Base-by-base conservation (phyloP, 2,888 invertebrate species). In the Xanthorhoe designata region DNA sequence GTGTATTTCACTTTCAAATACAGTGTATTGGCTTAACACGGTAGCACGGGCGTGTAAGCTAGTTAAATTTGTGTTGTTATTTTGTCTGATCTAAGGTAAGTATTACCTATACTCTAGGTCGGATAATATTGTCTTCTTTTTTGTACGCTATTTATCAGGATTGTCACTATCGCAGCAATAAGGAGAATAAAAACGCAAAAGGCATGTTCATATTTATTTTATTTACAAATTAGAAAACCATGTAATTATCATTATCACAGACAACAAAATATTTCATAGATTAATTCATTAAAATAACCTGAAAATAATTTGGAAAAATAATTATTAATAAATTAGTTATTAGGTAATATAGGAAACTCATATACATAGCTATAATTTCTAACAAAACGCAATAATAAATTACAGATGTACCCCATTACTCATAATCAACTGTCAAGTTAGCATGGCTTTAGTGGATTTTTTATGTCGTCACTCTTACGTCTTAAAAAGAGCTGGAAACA, bases 161-260 rank as follows among this genome's bases (percentile, higher is more conserved):
- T 56, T 58, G 68, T 64, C 72, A 74, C 71, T 74, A 69, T 72
- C 72, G 66, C 73, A 81, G 80, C 75, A 73, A 52, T 2, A 78
- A 73, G 79, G 78, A 80, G 77, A 88, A 88, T 85, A 86, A 86
- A 88, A 85, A 75, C 77, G 75, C 65, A 68, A 76, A 76, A 74
- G 74, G 79, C 77, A 73, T 80, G 79, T 75, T 81, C 73, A 85
- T 42, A 83, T 80, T 57, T 79, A 55, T 60, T 80, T 79, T 78
- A 81, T 79, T 80, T 76, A 75, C 70, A 78, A 73, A 83, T 79
- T 81, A 78, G 82, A 77, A 71, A 75, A 68, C 77, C 73, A 77
- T 74, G 72, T 78, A 65, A 24, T n/a, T 24, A 24, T 24, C 24
- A 88, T 85, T 90, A 90, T 90, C 90, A 90, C 90, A 90, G 90